Percentiles rank a stretch among this genome's conserved stretches.
Conservation (phyloP, 2,113 vertebrate genomes). For the Sisor rabdophorus region DNA sequence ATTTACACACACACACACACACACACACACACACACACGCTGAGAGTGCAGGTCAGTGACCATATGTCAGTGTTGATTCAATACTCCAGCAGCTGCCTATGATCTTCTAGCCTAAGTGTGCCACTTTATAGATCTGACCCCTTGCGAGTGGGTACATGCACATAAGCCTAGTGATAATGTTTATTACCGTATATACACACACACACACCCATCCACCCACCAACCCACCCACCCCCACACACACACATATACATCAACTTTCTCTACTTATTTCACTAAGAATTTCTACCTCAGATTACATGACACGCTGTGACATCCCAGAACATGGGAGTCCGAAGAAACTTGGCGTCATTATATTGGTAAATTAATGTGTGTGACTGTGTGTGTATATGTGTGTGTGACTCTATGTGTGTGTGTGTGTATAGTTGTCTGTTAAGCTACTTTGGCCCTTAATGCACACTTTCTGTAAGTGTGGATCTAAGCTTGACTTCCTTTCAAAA, state of each 20-base stretch:
- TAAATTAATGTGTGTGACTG: not conserved
- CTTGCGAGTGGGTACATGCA: constrained; percentile 21
- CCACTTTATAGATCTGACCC: constrained; percentile 47
- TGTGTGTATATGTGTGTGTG: not conserved
- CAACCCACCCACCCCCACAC: constrained; percentile 28
- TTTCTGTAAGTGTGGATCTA: too few species aligned
- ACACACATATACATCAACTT: not conserved
- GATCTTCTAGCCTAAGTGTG: constrained; percentile 27
- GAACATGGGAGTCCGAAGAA: too few species aligned
- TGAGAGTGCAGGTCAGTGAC: constrained; percentile 44
- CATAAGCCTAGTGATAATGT: constrained; percentile 25
- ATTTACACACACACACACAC: constrained; percentile 26
- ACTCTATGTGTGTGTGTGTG: not conserved
- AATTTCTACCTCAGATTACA: too few species aligned
- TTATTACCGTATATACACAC: constrained; percentile 26
- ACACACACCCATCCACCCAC: constrained; percentile 20
- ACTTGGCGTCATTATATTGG: not conserved
- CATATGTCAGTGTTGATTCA: constrained; percentile 41
- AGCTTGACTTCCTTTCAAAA: too few species aligned
- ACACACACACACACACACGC: constrained; percentile 14
- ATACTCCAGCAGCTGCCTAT: constrained; percentile 37
- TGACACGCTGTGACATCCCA: too few species aligned
- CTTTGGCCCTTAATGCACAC: too few species aligned
- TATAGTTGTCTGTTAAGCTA: too few species aligned
- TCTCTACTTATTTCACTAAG: too few species aligned